These are phyloP conservation scores for Tortrix viridana DNA, from an alignment of 2,888 invertebrate species.

Conservation along the genomic window DNA sequence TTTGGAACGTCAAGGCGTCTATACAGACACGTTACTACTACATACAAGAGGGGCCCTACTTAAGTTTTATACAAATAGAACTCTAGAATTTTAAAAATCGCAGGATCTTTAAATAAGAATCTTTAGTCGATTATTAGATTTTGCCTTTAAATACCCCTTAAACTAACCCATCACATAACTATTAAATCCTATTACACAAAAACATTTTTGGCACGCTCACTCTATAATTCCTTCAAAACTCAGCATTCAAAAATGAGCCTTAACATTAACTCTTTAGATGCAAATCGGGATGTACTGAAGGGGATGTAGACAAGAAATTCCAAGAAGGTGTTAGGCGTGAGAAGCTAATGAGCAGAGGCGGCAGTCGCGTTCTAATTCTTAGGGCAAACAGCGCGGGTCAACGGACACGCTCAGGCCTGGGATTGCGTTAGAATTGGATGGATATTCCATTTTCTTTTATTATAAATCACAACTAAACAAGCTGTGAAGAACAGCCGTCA, in stretches of 20 bases:
- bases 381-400: conserved; percentile 72
- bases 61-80: too few species aligned
- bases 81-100: too few species aligned
- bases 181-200: background rate
- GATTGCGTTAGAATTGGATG: conserved; percentile 32
- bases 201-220: background rate
- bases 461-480: background rate
- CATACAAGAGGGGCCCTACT: too few species aligned
- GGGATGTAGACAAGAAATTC: conserved; percentile 45
- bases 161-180: background rate
- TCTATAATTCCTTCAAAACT: background rate
- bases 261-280: background rate
- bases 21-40: too few species aligned
- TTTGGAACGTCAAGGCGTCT: too few species aligned
- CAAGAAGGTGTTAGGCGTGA: conserved; percentile 67
- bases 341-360: conserved; percentile 60
- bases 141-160: too few species aligned
- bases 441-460: conserved; percentile 27
- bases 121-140: too few species aligned
- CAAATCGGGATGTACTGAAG: background rate
- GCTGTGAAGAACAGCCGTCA: too few species aligned
- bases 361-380: conserved; percentile 62
- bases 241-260: background rate
- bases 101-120: too few species aligned
- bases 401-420: conserved; percentile 56